A percentile compares a stretch with the other conserved stretches of the same genome.
Evolutionary conservation across 2,113 vertebrate genomes (phyloP).

Genomic region (Symphodus melops): DNA sequence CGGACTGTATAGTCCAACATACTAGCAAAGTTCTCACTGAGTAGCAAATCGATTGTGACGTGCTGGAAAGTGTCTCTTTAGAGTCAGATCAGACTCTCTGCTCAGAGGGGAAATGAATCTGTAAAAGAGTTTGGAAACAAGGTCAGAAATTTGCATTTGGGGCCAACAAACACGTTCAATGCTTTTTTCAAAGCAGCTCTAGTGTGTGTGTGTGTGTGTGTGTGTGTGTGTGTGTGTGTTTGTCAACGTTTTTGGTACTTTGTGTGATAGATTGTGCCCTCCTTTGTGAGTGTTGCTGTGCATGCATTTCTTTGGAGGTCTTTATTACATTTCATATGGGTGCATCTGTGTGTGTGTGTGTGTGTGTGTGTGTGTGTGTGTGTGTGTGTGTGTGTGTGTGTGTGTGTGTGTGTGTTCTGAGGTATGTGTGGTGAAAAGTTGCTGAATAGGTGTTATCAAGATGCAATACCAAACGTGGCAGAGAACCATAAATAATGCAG

Average conservation of each 20-base stretch:
- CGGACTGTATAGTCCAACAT: constrained; percentile 6
- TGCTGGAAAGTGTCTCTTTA: constrained; percentile 45
- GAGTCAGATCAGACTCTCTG: constrained; percentile 38
- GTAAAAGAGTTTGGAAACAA: constrained; percentile 43
- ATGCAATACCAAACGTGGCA: constrained; percentile 68
- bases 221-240: neutral
- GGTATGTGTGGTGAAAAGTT: constrained; percentile 50
- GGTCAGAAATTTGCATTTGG: constrained; percentile 68
- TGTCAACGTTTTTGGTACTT: neutral
- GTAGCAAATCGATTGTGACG: constrained; percentile 33
- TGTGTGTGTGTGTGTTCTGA: neutral
- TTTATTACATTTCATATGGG: constrained; percentile 15
- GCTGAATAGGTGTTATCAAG: constrained; percentile 77
- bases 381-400: constrained; percentile 20
- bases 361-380: constrained; percentile 3
- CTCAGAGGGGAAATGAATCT: constrained; percentile 30
- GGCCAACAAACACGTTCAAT: constrained; percentile 59
- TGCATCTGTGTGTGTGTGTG: constrained; percentile 15
- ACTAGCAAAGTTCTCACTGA: constrained; percentile 36
- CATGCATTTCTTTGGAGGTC: constrained; percentile 1
- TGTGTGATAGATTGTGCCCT: neutral
- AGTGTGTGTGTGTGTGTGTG: neutral
- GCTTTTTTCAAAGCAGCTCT: constrained; percentile 25
- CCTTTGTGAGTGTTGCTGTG: constrained; percentile 4
- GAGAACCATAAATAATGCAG: constrained; percentile 79